A percentile compares a stretch with the other conserved stretches of the same genome.
Evolutionary conservation across 2,888 invertebrate genomes (phyloP).

Genomic region (Dynastes hyllus): DNA sequence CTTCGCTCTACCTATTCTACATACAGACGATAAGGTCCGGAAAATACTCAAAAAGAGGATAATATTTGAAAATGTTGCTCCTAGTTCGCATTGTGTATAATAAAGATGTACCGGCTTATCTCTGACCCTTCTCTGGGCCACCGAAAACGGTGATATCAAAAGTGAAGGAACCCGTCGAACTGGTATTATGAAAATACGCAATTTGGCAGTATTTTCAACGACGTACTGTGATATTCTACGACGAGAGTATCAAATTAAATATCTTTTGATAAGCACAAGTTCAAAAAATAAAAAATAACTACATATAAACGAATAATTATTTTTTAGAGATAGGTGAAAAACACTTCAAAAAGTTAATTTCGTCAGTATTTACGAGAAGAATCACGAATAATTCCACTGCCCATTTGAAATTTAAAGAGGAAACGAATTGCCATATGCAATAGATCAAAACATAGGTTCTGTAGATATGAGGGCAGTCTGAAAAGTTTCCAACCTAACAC

Average conservation of each 20-base stretch:
- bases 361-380: no score
- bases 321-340: no score
- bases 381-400: no score
- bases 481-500: no score
- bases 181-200: neutral
- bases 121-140: slow-evolving; percentile 19
- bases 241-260: slow-evolving; percentile 14
- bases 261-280: neutral
- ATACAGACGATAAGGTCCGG: neutral
- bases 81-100: slow-evolving; percentile 2
- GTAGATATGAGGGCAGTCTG: no score
- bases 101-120: slow-evolving; percentile 19
- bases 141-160: slow-evolving; percentile 15
- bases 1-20: neutral
- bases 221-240: neutral
- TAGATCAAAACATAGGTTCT: no score
- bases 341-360: no score
- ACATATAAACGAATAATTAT: no score
- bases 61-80: slow-evolving; percentile 22
- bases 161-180: neutral
- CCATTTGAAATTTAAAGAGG: no score
- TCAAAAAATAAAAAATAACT: neutral
- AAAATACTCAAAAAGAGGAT: slow-evolving; percentile 12
- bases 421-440: no score
- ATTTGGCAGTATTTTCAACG: slow-evolving; percentile 7